Conservation (phyloP, 2,113 vertebrate genomes). For the Ciconia stormi region DNA sequence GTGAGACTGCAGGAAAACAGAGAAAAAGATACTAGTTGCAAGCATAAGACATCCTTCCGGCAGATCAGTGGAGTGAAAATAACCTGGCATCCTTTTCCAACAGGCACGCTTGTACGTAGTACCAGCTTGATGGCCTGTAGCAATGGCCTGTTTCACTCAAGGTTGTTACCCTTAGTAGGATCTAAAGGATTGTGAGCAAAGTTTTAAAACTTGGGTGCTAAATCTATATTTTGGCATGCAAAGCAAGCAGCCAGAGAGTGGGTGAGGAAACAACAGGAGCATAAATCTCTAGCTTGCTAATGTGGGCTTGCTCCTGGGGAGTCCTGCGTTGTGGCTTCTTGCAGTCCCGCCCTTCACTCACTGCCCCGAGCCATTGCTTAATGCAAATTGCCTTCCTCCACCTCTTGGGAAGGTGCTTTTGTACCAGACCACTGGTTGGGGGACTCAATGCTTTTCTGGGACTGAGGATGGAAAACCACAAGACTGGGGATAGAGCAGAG, state of each 20-base stretch:
- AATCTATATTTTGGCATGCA: not conserved
- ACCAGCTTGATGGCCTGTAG: not conserved
- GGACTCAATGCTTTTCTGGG: not conserved
- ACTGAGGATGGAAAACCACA: not conserved
- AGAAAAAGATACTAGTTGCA: not conserved
- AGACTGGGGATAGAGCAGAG: not conserved
- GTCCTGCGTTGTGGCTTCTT: not conserved
- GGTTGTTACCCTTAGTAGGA: not conserved
- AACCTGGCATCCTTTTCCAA: not conserved
- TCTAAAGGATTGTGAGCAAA: not conserved
- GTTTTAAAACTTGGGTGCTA: not conserved
- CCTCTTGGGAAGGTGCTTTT: not conserved
- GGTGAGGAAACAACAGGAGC: not conserved
- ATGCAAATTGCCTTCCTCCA: not conserved
- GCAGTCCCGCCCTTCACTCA: not conserved
- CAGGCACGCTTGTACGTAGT: not conserved
- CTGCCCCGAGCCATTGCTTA: not conserved
- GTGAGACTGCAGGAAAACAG: not conserved
- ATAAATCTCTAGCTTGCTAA: not conserved
- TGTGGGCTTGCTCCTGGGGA: not conserved
- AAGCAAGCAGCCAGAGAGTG: not conserved
- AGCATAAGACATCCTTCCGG: not conserved
- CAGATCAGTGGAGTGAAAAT: not conserved
- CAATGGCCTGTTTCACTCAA: not conserved
- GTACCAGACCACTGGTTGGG: fast-evolving